Evolutionary conservation across 2,888 invertebrate genomes (phyloP).

Genomic region (Willowsia nigromaculata): DNA sequence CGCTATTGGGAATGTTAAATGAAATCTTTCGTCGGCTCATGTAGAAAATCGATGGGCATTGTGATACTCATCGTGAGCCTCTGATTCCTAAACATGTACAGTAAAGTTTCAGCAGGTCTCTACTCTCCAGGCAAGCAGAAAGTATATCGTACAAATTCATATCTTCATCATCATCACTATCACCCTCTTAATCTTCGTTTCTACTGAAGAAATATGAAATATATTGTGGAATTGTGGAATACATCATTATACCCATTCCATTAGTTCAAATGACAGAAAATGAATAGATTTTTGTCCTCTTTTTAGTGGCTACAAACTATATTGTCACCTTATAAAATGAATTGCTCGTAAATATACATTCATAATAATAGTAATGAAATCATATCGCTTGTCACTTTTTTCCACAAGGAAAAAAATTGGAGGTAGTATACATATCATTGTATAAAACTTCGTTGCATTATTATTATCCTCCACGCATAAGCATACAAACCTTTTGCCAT

Average conservation of each 20-base stretch:
- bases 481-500: neutral
- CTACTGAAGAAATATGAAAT: neutral
- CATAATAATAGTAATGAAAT: too few species aligned
- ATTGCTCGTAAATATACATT: neutral
- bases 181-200: neutral
- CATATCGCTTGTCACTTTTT: constrained; percentile 19
- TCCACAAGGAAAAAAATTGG: neutral
- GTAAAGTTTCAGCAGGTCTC: neutral
- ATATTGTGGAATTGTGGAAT: neutral
- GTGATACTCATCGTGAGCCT: too few species aligned
- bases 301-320: neutral
- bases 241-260: neutral
- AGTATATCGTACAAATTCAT: neutral
- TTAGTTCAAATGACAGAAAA: neutral
- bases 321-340: constrained; percentile 11
- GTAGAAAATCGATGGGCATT: constrained; percentile 20
- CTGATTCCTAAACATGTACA: neutral
- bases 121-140: neutral
- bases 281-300: neutral
- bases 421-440: constrained; percentile 6
- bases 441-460: neutral
- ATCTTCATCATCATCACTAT: neutral
- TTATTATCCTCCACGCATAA: neutral
- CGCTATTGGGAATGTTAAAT: too few species aligned
- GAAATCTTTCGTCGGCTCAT: neutral